These are phyloP conservation scores for Puntigrus tetrazona DNA, from an alignment of 2,113 vertebrate species.

Conservation along the genomic window DNA sequence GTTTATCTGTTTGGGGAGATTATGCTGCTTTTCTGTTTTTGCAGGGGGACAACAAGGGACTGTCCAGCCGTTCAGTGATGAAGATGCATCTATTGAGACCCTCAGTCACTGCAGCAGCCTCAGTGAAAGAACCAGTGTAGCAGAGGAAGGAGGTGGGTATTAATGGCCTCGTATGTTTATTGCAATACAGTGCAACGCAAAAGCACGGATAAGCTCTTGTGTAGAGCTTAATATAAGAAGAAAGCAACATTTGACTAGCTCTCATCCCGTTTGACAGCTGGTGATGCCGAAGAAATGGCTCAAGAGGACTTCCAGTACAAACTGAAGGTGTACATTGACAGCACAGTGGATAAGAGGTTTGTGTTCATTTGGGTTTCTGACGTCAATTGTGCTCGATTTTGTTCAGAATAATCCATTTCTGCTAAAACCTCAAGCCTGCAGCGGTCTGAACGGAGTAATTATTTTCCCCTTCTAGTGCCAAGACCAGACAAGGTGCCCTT, in stretches of 20 bases:
- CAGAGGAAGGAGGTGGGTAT: constrained; percentile 89
- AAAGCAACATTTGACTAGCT: not conserved
- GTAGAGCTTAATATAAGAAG: not conserved
- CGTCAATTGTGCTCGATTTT: not conserved
- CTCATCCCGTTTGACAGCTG: constrained; percentile 69
- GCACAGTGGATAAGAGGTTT: constrained; percentile 95
- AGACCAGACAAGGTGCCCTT: constrained; percentile 91
- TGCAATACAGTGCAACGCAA: not conserved
- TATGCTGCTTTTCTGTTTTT: not conserved
- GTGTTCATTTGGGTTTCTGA: not conserved
- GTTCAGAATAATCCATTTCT: not conserved
- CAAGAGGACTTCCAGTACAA: constrained; percentile 96
- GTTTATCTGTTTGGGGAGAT: not conserved
- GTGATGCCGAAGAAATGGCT: constrained; percentile 86
- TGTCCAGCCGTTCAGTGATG: constrained; percentile 95
- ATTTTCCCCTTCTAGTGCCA: constrained; percentile 76
- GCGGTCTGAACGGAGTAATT: constrained; percentile 1
- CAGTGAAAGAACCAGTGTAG: constrained; percentile 88
- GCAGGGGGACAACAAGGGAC: constrained; percentile 88
- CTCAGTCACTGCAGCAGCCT: constrained; percentile 98
- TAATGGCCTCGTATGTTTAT: not conserved
- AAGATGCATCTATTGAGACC: constrained; percentile 95
- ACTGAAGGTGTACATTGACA: constrained; percentile 93
- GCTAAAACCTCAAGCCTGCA: not conserved
- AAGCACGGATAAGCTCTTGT: not conserved